Conservation (phyloP, 1,140 invertebrate species). For the Trichonephila clavata region DNA sequence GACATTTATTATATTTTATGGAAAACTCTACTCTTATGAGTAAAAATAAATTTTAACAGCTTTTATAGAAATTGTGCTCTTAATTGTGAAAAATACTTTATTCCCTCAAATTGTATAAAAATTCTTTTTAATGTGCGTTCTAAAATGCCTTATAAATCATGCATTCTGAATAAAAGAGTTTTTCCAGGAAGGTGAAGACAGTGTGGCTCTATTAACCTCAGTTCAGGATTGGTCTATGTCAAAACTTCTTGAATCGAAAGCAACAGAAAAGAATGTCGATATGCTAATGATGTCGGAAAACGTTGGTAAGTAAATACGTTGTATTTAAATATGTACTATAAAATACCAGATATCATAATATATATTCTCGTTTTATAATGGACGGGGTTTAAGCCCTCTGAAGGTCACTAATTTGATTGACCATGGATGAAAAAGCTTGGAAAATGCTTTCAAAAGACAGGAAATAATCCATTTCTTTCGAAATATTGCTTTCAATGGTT, state of each 20-base stretch:
- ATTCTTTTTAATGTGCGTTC: no score
- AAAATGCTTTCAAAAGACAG: no score
- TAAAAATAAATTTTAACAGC: neutral
- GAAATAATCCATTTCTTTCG: no score
- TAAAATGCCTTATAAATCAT: no score
- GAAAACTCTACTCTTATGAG: neutral
- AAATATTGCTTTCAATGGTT: no score
- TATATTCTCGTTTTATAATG: no score
- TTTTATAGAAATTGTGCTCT: neutral
- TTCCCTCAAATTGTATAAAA: no score
- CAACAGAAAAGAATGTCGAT: constrained; percentile 57
- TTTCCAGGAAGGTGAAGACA: constrained; percentile 71
- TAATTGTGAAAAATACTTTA: no score
- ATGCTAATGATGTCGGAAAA: constrained; percentile 56
- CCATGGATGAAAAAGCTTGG: no score
- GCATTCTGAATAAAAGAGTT: neutral
- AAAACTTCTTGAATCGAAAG: constrained; percentile 54
- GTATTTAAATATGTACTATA: neutral
- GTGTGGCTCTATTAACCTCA: constrained; percentile 6
- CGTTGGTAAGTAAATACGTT: constrained; percentile 45
- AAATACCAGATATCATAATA: neutral
- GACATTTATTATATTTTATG: no score
- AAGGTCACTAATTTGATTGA: no score
- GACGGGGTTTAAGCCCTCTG: no score
- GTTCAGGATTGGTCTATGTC: constrained; percentile 72